Conservation (phyloP, 92 coral and sea anemone species). For the Muricea muricata region DNA sequence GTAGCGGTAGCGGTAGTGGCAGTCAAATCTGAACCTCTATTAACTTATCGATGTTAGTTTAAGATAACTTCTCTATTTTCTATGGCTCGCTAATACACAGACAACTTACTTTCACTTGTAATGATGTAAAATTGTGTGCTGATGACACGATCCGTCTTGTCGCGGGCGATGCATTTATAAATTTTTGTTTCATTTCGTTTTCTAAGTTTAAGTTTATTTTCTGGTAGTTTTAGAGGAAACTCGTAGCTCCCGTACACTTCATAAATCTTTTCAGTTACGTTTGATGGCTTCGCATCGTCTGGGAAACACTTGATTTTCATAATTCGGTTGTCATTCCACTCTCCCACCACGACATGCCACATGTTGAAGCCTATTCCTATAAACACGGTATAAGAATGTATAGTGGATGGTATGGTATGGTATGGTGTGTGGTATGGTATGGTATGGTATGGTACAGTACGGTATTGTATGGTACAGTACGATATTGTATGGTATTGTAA, state of each 20-base stretch:
- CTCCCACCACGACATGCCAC: neutral
- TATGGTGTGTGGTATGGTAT: no score
- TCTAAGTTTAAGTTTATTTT: neutral
- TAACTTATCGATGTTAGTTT: no score
- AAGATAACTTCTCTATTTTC: no score
- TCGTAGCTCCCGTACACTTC: neutral
- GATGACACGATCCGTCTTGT: neutral
- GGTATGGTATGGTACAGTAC: no score
- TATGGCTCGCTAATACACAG: no score
- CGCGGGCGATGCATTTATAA: slow-evolving; percentile 29
- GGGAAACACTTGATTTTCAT: neutral
- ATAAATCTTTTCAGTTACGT: neutral
- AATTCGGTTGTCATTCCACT: neutral
- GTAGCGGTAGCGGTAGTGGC: no score
- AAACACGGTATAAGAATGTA: no score
- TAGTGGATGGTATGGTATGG: no score
- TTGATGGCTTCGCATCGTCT: neutral
- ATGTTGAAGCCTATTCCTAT: slow-evolving; percentile 25
- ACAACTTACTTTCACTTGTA: no score
- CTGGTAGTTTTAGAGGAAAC: neutral
- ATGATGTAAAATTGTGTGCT: slow-evolving; percentile 21
- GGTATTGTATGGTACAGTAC: no score
- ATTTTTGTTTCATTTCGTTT: neutral
- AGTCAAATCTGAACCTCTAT: no score
- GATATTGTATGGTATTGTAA: no score